Evolutionary conservation across 2,797 vertebrate genomes (phyloP), one percentile per base, ranked within the genome.

Genomic region (Enteromius thamalakanensis): DNA sequence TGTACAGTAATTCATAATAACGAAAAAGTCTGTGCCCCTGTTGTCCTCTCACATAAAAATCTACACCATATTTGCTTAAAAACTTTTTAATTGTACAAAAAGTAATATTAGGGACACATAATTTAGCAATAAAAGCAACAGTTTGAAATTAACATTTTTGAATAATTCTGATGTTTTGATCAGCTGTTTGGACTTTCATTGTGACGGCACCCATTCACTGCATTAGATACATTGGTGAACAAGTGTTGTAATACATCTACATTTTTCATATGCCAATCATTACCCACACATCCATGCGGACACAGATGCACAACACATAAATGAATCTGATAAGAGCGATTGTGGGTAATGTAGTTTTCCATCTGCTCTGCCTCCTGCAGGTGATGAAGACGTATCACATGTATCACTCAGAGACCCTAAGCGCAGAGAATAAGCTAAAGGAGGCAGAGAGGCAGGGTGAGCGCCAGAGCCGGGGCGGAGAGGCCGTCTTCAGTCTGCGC

Each of bases 361-460:
- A 26, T 9, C 80, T 87, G 42, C 70, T 65, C 17, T 83, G 60
- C 71, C 37, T 77, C 84, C 85, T 80, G 34, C 90, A 99, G 98
- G 98, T 99, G 92, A 99, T 99, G 96, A 99, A 99, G 94, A 99
- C 98, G 0, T 99, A 99, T 89, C 98, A 99, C 90, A 98, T 99
- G 97, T 99, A 99, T 91, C 96, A 99, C 68, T 95, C 94, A 19
- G 98, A 99, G 92, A 99, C 97, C 83, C 94, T 99, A 91, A 99
- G 92, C 71, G 97, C 98, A 0, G 98, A 99, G 88, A 95, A 95
- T 90, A 99, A 99, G 90, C 94, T 99, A 91, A 96, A 98, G 83
- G 98, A 99, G 86, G 98, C 97, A 2, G 98, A 99, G 91, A 97
- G 96, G 6, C 98, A 99, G 91, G 98, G 99, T 89, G 98, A 97